These are phyloP conservation scores for Folsomia candida DNA, from an alignment of 2,888 invertebrate genomes.

Conservation along the genomic window DNA sequence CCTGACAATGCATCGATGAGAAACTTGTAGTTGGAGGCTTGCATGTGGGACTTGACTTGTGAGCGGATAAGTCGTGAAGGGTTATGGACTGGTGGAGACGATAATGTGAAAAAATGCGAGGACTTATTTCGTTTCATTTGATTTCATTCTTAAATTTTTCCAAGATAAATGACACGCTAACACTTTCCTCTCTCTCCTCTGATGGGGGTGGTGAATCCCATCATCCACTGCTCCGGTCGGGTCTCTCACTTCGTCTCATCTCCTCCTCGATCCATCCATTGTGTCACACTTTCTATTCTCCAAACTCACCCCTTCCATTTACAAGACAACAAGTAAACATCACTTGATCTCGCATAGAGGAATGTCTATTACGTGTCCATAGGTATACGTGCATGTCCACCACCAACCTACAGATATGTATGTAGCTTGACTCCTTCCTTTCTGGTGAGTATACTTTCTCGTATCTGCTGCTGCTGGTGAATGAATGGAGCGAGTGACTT, in stretches of 20 bases:
- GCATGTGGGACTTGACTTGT: too few relatives aligned
- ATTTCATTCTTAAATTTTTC: conserved; percentile 22
- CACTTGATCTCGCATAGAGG: too few relatives aligned
- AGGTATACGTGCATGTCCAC: too few relatives aligned
- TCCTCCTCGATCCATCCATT: not conserved
- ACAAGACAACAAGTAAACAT: not conserved
- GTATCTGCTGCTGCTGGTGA: too few relatives aligned
- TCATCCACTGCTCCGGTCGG: not conserved
- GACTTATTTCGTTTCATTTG: conserved; percentile 47
- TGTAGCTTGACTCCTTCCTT: too few relatives aligned
- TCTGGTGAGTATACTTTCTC: too few relatives aligned
- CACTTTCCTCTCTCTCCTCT: not conserved
- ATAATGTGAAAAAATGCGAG: conserved; percentile 41
- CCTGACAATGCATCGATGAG: too few relatives aligned
- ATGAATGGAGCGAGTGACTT: conserved; percentile 10
- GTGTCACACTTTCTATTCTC: conserved; percentile 2
- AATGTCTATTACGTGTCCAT: too few relatives aligned
- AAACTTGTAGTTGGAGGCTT: too few relatives aligned
- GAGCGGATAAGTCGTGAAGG: conserved; percentile 1
- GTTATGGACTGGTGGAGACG: conserved; percentile 25
- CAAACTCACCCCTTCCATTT: conserved; percentile 2
- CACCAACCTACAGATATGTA: too few relatives aligned
- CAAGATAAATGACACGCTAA: not conserved
- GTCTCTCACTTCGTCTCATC: not conserved
- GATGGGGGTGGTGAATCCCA: conserved; percentile 8